Percentiles rank a stretch among this genome's conserved stretches.
phyloP scores from a whole-genome alignment of 2,888 invertebrate species.

The Rhogogaster chlorosoma region DNA sequence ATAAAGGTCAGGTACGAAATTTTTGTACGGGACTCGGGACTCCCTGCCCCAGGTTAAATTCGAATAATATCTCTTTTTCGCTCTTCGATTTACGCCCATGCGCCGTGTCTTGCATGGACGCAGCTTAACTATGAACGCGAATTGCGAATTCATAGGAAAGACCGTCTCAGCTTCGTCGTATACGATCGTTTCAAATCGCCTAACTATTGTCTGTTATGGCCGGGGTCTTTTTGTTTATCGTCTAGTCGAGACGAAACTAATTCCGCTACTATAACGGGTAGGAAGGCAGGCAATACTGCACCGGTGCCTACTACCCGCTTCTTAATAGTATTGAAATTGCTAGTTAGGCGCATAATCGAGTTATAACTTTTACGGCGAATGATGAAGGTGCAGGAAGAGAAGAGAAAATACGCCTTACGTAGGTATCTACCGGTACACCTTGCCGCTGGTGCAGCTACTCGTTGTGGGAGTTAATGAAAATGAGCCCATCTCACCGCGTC shows the following conservation, averaged over 20 bases:
- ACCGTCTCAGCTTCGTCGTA: neutral
- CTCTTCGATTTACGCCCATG: neutral
- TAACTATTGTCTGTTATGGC: neutral
- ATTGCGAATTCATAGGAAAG: neutral
- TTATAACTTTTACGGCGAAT: conserved; percentile 74
- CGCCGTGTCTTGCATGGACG: neutral
- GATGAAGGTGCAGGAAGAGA: conserved; percentile 63
- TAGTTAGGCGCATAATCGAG: conserved; percentile 75
- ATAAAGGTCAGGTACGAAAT: conserved; percentile 19
- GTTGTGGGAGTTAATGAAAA: conserved; percentile 44
- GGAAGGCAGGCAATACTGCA: no score
- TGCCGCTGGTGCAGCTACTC: neutral
- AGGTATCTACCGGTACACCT: neutral
- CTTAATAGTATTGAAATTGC: conserved; percentile 76
- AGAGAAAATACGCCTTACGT: neutral
- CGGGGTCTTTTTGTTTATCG: neutral
- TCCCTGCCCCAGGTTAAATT: neutral
- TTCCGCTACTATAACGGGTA: conserved; percentile 15
- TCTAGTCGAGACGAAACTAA: conserved; percentile 5
- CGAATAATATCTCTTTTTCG: neutral
- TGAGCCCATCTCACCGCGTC: conserved; percentile 4
- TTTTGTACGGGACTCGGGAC: conserved; percentile 15
- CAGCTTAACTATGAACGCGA: neutral
- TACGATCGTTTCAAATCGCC: neutral
- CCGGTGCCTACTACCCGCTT: conserved; percentile 53